A percentile compares a stretch with the other conserved stretches of the same genome.
phyloP scores from a whole-genome alignment of 37 sponge, comb jelly and placozoan species.

The Axinella damicornis region DNA sequence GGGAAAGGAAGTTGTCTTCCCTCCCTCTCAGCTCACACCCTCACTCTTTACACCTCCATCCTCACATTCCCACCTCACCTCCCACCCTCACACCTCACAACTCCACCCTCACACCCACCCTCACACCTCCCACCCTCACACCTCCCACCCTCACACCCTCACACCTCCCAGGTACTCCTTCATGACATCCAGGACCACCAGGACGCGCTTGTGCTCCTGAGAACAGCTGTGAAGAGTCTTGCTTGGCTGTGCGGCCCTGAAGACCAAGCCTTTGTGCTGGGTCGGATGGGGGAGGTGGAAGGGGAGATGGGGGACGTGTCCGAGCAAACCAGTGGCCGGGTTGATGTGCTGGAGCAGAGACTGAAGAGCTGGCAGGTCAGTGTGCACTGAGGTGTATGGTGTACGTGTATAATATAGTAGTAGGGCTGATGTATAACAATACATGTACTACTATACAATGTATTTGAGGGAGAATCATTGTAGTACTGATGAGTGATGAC shows the following conservation, averaged over 20 bases:
- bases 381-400: no score
- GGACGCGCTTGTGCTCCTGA: background rate
- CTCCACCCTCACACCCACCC: background rate
- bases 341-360: constrained; percentile 43
- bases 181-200: constrained; percentile 18
- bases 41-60: background rate
- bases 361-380: constrained; percentile 68
- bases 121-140: background rate
- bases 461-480: background rate
- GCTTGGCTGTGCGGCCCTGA: constrained; percentile 12
- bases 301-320: constrained; percentile 5
- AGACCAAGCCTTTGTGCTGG: constrained; percentile 32
- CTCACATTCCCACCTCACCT: background rate
- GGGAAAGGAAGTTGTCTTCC: no score
- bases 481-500: no score
- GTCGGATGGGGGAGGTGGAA: constrained; percentile 11
- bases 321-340: constrained; percentile 3
- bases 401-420: background rate
- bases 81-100: background rate
- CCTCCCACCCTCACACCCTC: background rate
- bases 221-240: background rate
- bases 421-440: background rate
- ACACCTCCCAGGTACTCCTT: constrained; percentile 7
- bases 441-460: background rate
- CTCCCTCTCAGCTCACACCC: no score